A percentile compares a stretch with the other conserved stretches of the same genome.
These are phyloP conservation scores for Psittacula echo DNA, from an alignment of 2,797 vertebrate species.

Conservation along the genomic window DNA sequence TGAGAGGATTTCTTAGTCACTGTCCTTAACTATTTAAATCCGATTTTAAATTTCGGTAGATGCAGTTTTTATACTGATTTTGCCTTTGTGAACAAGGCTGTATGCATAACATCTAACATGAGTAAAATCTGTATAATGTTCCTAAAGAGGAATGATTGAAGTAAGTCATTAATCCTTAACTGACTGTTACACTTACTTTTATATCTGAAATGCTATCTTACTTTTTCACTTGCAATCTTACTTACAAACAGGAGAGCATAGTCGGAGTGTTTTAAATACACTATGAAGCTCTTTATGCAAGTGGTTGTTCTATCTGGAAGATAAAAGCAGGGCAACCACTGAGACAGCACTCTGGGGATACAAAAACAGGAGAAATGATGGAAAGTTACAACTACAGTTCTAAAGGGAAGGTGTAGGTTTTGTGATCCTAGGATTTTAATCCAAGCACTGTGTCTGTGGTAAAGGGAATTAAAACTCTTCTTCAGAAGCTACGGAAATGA, in stretches of 20 bases:
- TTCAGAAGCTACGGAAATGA: background rate
- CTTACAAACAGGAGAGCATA: background rate
- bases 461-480: background rate
- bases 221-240: background rate
- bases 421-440: background rate
- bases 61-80: background rate
- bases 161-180: constrained; percentile 8
- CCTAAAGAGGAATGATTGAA: background rate
- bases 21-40: background rate
- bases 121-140: background rate
- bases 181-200: background rate
- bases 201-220: background rate
- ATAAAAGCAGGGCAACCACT: background rate
- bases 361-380: background rate
- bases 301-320: background rate
- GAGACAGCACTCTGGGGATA: background rate
- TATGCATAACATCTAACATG: background rate
- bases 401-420: background rate
- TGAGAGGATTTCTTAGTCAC: background rate
- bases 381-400: background rate
- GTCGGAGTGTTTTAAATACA: background rate
- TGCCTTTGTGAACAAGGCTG: background rate
- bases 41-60: background rate
- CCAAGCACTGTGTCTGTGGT: background rate
- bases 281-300: background rate